Conservation (phyloP, 2,113 vertebrate species). For the Chrysochloris asiatica region DNA sequence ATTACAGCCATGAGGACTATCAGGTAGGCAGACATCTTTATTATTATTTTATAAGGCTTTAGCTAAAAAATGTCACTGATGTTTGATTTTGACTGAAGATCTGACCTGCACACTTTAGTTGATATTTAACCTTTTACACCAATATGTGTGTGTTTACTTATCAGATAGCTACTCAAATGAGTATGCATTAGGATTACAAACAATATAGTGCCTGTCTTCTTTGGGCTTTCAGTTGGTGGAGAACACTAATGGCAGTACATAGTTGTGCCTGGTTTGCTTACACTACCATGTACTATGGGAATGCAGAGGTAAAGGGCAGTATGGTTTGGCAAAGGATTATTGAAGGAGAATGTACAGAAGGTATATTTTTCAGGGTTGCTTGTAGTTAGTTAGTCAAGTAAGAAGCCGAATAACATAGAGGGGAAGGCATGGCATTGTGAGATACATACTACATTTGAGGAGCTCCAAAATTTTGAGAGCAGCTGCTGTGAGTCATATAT, state of each 20-base stretch:
- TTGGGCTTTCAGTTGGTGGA: background rate
- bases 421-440: background rate
- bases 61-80: background rate
- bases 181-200: background rate
- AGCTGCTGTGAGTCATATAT: background rate
- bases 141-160: background rate
- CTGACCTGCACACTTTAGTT: background rate
- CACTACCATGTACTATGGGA: background rate
- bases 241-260: background rate
- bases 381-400: background rate
- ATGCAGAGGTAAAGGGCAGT: background rate
- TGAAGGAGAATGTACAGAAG: background rate
- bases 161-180: background rate
- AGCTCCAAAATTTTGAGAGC: background rate
- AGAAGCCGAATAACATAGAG: background rate
- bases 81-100: background rate
- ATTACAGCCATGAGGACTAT: constrained; percentile 70
- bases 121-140: constrained; percentile 6
- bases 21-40: constrained; percentile 82
- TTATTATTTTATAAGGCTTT: background rate
- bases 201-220: background rate
- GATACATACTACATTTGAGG: background rate
- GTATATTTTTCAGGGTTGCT: background rate
- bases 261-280: background rate
- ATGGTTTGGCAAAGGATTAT: background rate